Conservation (phyloP, 2,113 vertebrate genomes). For the Herpetotheres cachinnans region DNA sequence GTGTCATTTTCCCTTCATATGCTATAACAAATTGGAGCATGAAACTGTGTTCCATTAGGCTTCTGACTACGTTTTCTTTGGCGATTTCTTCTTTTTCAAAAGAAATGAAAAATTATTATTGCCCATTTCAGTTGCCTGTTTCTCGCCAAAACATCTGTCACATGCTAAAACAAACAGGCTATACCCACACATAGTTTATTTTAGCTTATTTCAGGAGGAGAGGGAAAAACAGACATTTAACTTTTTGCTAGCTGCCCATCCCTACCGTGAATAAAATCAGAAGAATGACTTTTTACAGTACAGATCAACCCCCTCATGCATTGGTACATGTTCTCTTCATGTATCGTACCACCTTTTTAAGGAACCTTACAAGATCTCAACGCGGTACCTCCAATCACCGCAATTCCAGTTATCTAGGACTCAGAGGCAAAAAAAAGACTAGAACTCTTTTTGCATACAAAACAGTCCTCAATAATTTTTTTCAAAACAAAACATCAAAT, state of each 20-base stretch:
- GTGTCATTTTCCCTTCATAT: not conserved
- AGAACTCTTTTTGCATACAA: not conserved
- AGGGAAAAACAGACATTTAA: not conserved
- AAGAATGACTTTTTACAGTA: not conserved
- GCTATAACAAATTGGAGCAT: not conserved
- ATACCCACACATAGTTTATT: not conserved
- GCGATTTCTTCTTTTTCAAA: not conserved
- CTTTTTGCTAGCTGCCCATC: not conserved
- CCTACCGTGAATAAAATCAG: not conserved
- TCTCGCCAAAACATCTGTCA: not conserved
- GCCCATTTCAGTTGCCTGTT: not conserved
- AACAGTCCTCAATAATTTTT: not conserved
- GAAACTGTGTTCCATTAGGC: not conserved
- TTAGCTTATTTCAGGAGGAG: not conserved
- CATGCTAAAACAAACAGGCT: not conserved
- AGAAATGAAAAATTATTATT: not conserved
- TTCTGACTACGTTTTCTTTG: not conserved
- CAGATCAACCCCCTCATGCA: not conserved
- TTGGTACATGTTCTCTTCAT: not conserved
- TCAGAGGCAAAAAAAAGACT: not conserved
- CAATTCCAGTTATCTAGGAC: not conserved
- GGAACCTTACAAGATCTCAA: not conserved
- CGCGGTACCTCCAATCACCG: not conserved
- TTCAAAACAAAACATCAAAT: conserved; percentile 37
- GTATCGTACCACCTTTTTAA: not conserved